A percentile compares a stretch with the other conserved stretches of the same genome.
Conservation (phyloP, 2,113 vertebrate genomes). For the Cottus gobio region DNA sequence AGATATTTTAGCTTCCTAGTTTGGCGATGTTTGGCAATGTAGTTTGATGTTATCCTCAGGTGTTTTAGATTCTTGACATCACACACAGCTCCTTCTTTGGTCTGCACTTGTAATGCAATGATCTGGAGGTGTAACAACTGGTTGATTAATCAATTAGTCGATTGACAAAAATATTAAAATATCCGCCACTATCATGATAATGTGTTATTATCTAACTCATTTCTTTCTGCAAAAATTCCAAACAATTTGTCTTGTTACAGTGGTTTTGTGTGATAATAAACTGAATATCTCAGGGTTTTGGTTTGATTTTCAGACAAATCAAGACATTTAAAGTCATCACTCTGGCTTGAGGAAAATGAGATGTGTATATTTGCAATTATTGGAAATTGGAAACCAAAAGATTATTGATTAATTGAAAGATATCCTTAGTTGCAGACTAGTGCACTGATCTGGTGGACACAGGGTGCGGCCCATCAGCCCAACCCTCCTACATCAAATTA, state of each 20-base stretch:
- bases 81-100: background rate
- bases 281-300: background rate
- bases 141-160: background rate
- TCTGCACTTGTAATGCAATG: background rate
- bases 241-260: background rate
- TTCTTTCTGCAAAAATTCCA: background rate
- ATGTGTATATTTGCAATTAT: background rate
- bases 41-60: background rate
- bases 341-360: background rate
- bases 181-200: background rate
- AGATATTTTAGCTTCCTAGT: background rate
- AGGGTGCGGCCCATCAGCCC: conserved; percentile 2
- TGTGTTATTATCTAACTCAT: background rate
- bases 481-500: background rate
- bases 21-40: no score
- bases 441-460: background rate
- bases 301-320: background rate
- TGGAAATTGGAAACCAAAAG: background rate
- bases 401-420: background rate
- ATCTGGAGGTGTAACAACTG: background rate
- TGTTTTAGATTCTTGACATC: background rate
- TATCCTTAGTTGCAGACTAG: background rate
- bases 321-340: background rate
- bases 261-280: conserved; percentile 1
- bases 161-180: background rate